A percentile compares a stretch with the other conserved stretches of the same genome.
These are phyloP conservation scores for Dusona sp. DNA, from an alignment of 2,888 invertebrate genomes.

Conservation along the genomic window DNA sequence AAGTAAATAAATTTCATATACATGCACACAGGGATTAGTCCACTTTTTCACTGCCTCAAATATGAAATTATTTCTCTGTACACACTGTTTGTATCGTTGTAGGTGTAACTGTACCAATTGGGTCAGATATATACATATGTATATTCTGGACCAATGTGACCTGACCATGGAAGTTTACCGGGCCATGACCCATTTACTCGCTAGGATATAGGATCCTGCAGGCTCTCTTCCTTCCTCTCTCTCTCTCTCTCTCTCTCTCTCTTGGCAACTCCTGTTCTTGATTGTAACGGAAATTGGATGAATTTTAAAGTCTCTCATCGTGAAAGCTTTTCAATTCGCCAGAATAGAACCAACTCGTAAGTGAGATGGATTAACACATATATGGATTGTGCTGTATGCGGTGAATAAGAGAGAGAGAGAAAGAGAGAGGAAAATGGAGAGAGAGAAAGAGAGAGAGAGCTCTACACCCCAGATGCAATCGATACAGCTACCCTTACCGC, in stretches of 20 bases:
- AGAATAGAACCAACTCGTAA: constrained; percentile 8
- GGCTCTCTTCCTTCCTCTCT: constrained; percentile 4
- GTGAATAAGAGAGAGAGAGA: constrained; percentile 30
- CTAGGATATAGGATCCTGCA: constrained; percentile 38
- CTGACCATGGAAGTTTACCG: constrained; percentile 59
- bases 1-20: not conserved
- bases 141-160: constrained; percentile 29
- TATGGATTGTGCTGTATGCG: constrained; percentile 7
- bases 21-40: not conserved
- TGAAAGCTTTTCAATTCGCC: constrained; percentile 2
- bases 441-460: constrained; percentile 48
- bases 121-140: not conserved
- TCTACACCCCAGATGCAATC: constrained; percentile 76
- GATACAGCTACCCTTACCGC: constrained; percentile 73
- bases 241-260: not conserved
- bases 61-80: not conserved
- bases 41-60: not conserved
- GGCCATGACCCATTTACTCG: constrained; percentile 68
- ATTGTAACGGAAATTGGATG: constrained; percentile 57
- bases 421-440: constrained; percentile 34
- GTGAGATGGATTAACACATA: constrained; percentile 5
- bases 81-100: not conserved
- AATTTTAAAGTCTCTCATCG: constrained; percentile 47
- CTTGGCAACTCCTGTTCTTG: constrained; percentile 30
- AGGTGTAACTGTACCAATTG: not conserved